A percentile compares a stretch with the other conserved stretches of the same genome.
Evolutionary conservation across 2,888 invertebrate genomes (phyloP).

Genomic region (Drosophila limbata): DNA sequence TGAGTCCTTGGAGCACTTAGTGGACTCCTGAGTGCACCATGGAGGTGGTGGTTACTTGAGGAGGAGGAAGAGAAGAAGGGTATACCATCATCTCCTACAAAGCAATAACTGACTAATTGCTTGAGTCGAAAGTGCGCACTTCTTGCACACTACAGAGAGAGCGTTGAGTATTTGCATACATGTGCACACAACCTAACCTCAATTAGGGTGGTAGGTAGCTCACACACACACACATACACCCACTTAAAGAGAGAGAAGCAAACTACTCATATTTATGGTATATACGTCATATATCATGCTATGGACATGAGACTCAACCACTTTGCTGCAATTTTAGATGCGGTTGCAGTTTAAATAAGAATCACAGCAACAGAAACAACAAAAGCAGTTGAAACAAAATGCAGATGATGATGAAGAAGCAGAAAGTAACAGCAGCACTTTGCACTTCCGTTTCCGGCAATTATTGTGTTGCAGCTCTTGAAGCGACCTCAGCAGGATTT

Average conservation of each 20-base stretch:
- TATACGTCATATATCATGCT: conserved; percentile 48
- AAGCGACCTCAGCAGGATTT: conserved; percentile 50
- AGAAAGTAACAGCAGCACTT: conserved; percentile 72
- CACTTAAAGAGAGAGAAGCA: background rate
- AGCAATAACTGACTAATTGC: conserved; percentile 78
- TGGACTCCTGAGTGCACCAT: conserved; percentile 30
- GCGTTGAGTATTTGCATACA: conserved; percentile 66
- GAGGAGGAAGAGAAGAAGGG: too few relatives aligned
- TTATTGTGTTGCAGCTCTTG: conserved; percentile 57
- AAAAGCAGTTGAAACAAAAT: conserved; percentile 8
- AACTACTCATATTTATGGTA: conserved; percentile 41
- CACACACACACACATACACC: background rate
- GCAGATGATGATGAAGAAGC: background rate
- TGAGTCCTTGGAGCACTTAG: conserved; percentile 34
- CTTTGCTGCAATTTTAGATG: conserved; percentile 61
- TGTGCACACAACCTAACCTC: conserved; percentile 39
- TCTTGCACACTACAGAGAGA: conserved; percentile 31
- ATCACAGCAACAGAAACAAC: conserved; percentile 21
- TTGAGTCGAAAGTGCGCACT: conserved; percentile 63
- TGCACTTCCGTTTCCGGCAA: conserved; percentile 80
- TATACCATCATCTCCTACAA: conserved; percentile 24
- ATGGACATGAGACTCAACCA: conserved; percentile 53
- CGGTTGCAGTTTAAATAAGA: conserved; percentile 35
- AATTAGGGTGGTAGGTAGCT: conserved; percentile 37
- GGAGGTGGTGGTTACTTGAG: background rate